A percentile compares a stretch with the other conserved stretches of the same genome.
These are phyloP conservation scores for Synanthedon tipuliformis DNA, from an alignment of 2,888 invertebrate species.

Conservation along the genomic window DNA sequence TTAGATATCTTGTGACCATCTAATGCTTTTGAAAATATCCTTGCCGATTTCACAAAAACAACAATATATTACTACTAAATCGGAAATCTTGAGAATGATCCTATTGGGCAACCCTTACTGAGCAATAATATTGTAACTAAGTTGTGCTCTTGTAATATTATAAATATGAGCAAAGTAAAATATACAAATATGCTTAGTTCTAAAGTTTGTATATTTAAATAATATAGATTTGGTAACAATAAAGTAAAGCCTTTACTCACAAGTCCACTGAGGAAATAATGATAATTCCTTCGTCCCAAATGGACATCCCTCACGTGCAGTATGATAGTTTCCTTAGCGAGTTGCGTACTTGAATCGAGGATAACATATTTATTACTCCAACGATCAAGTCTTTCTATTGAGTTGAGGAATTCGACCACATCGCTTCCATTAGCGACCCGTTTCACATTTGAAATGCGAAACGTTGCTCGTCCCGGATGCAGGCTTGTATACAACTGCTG, in stretches of 20 bases:
- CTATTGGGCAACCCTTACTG: no score
- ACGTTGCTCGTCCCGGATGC: constrained; percentile 83
- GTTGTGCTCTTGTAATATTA: no score
- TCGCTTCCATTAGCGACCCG: constrained; percentile 85
- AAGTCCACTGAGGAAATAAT: constrained; percentile 90
- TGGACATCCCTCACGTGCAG: constrained; percentile 87
- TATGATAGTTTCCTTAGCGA: constrained; percentile 88
- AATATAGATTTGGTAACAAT: no score
- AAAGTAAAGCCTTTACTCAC: constrained; percentile 67
- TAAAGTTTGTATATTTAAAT: no score
- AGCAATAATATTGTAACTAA: no score
- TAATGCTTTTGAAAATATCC: no score
- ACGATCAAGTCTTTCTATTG: constrained; percentile 82
- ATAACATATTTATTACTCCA: constrained; percentile 90
- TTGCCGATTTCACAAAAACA: no score
- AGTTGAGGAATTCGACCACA: constrained; percentile 83
- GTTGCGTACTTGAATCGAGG: constrained; percentile 86
- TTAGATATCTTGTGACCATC: no score
- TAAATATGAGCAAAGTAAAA: no score
- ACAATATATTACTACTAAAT: no score
- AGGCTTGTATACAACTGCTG: constrained; percentile 93
- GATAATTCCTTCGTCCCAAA: constrained; percentile 89
- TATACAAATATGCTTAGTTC: no score
- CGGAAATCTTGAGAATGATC: no score
- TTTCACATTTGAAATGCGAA: constrained; percentile 88